Evolutionary conservation across 2,888 invertebrate genomes (phyloP), one percentile per base, ranked within the genome.

Genomic region (Ceramica pisi): DNA sequence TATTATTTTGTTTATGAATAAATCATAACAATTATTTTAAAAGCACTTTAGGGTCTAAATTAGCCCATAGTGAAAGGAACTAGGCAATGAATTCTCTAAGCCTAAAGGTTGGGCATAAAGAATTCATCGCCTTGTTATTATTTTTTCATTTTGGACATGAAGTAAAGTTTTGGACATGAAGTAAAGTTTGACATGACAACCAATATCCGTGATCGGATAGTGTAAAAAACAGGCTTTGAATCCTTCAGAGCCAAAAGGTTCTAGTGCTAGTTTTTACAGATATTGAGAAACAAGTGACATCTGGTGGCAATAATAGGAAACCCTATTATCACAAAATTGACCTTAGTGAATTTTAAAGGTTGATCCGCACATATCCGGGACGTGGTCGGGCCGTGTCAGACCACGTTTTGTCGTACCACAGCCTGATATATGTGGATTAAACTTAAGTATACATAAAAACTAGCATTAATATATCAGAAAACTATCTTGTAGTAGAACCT

Each of bases 1-100:
- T 56, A 50, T 41, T 48, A 21, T 51, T 71, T 71, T 78, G 38
- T 50, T 63, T 60, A 60, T 50, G 23, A 41, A 51, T 51, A 12
- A 26, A 63, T 63, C 38, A 38, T 63, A 10, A 50, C 38, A 19
- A 51, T n/a, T 26, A 63, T 62, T 44, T 23, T 41, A 19, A 60
- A 26, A 26, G 26, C 26, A 46, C 16, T 6, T 41, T 44, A 31
- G 31, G 31, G 31, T 6, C 6, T 31, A 31, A 31, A 31, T 0
- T 31, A 31, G 4, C 31, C 31, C 6, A 31, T 6, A 31, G 31
- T 31, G 31, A 31, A 31, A 31, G 31, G 31, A 31, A 31, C 31
- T 31, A 31, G 31, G 31, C 31, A 31, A 31, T 31, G 2, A 5
- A 2, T 31, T 31, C 31, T 31, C 31, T 31, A 31, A 31, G 31